A percentile compares a stretch with the other conserved stretches of the same genome.
Evolutionary conservation across 2,113 vertebrate species (phyloP).

Genomic region (Heloderma charlesbogerti): DNA sequence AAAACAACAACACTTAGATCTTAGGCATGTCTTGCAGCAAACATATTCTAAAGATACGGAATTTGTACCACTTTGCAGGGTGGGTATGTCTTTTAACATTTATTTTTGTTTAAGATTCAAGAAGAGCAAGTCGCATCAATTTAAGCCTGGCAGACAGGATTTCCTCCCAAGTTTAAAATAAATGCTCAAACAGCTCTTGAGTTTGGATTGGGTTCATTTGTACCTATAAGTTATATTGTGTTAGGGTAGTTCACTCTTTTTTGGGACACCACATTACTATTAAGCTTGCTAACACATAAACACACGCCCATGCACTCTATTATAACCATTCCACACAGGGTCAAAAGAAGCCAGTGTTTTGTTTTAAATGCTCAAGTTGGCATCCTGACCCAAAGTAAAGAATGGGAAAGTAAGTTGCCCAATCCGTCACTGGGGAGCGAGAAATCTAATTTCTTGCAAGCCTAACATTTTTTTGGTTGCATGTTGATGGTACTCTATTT

Average conservation of each 20-base stretch:
- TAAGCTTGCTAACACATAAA: neutral
- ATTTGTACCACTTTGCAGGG: neutral
- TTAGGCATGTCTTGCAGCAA: neutral
- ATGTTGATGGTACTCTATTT: neutral
- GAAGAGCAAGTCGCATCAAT: neutral
- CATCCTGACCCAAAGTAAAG: neutral
- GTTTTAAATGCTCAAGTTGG: neutral
- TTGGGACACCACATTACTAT: neutral
- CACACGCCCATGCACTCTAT: neutral
- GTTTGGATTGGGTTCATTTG: neutral
- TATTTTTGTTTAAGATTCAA: constrained; percentile 21
- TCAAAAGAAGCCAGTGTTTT: neutral
- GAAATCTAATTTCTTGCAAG: neutral
- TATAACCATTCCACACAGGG: neutral
- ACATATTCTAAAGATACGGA: neutral
- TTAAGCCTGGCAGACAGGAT: neutral
- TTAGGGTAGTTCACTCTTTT: neutral
- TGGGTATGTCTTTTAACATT: neutral
- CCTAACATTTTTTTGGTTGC: neutral
- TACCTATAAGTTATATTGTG: neutral
- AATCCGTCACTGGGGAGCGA: neutral
- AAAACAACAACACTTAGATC: neutral
- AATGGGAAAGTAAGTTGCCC: neutral
- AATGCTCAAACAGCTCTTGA: constrained; percentile 3
- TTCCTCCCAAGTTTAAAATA: constrained; percentile 17